Conservation (phyloP, 2,888 invertebrate species). For the Amblyjoppa fuscipennis region DNA sequence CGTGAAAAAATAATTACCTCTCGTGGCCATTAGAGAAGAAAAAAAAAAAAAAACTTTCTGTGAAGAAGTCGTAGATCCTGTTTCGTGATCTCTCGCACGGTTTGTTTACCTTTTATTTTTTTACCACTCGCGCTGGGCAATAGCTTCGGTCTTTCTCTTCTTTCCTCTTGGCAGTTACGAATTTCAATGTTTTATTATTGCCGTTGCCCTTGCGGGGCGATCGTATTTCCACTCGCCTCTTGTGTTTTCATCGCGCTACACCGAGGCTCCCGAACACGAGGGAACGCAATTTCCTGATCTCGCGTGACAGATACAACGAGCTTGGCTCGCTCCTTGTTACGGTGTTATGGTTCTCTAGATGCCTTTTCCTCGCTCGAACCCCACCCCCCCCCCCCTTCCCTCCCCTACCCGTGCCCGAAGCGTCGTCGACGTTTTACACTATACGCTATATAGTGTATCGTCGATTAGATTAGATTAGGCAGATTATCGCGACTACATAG, state of each 20-base stretch:
- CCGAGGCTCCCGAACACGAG: slow-evolving; percentile 1
- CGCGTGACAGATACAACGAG: slow-evolving; percentile 37
- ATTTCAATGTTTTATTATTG: slow-evolving; percentile 1
- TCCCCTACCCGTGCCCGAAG: too few relatives aligned
- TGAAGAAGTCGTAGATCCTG: too few relatives aligned
- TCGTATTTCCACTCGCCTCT: not conserved
- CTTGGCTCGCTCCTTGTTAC: not conserved
- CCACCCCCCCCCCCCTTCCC: not conserved
- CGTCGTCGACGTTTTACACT: slow-evolving; percentile 19
- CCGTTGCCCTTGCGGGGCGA: not conserved
- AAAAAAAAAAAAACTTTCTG: too few relatives aligned
- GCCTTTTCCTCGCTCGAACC: slow-evolving; percentile 2
- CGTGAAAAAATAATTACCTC: not conserved
- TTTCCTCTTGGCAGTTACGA: not conserved
- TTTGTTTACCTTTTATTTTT: not conserved
- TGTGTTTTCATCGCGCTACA: not conserved
- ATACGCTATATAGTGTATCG: slow-evolving; percentile 27
- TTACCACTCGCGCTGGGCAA: not conserved
- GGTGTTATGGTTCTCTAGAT: not conserved
- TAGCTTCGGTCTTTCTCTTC: not conserved
- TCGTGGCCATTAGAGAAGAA: not conserved
- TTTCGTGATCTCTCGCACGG: too few relatives aligned
- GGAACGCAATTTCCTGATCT: slow-evolving; percentile 42
- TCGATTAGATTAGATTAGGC: slow-evolving; percentile 59
- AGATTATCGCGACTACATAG: slow-evolving; percentile 36